Conservation (phyloP, 1,140 invertebrate species). For the Lasaia peninsularis region DNA sequence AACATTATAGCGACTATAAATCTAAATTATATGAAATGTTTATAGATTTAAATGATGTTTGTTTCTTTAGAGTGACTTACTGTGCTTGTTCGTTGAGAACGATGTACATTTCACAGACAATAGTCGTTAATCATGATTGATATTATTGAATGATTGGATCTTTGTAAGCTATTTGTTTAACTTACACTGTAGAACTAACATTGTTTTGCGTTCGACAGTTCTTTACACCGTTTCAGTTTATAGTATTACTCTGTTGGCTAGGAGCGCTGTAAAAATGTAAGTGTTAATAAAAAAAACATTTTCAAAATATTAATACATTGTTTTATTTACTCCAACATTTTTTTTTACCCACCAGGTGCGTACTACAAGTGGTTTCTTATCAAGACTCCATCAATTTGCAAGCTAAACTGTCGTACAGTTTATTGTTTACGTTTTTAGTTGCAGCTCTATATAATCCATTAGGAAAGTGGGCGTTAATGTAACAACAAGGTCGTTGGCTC, state of each 20-base stretch:
- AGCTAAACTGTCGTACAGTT: neutral
- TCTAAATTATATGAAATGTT: constrained; percentile 77
- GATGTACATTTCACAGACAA: constrained; percentile 67
- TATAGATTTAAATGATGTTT: constrained; percentile 74
- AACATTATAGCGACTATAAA: constrained; percentile 76
- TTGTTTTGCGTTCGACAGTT: constrained; percentile 75
- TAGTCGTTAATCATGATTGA: constrained; percentile 58
- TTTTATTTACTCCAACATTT: constrained; percentile 47
- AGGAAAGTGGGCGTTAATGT: too few relatives aligned
- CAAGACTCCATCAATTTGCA: too few relatives aligned
- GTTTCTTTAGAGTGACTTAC: constrained; percentile 70
- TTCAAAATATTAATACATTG: constrained; percentile 71
- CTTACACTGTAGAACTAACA: constrained; percentile 73
- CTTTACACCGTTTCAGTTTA: constrained; percentile 74
- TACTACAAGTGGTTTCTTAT: too few relatives aligned
- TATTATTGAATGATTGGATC: constrained; percentile 62
- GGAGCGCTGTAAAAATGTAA: constrained; percentile 77
- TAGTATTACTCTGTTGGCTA: constrained; percentile 77
- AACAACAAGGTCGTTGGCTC: too few relatives aligned
- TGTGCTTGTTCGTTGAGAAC: constrained; percentile 65
- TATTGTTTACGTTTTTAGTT: neutral
- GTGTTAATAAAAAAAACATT: constrained; percentile 78
- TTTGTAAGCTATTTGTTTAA: constrained; percentile 68
- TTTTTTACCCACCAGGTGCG: too few relatives aligned
- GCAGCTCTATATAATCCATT: too few relatives aligned